Evolutionary conservation across 2,888 invertebrate species (phyloP).

Genomic region (Pherbina coryleti): DNA sequence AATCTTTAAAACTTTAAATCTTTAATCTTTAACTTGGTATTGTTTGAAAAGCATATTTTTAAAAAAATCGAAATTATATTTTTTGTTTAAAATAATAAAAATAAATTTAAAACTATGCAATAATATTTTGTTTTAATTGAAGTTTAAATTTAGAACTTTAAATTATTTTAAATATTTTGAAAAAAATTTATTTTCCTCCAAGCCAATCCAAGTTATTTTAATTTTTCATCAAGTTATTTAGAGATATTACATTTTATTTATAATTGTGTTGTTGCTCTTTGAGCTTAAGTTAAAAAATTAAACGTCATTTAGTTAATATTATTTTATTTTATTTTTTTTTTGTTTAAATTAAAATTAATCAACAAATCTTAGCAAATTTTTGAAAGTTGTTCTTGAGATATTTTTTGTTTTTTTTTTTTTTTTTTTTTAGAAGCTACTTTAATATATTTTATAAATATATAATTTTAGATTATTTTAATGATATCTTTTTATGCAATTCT

Average conservation of each 20-base stretch:
- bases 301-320: not conserved
- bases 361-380: constrained; percentile 26
- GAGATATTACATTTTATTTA: not conserved
- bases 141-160: too few species aligned
- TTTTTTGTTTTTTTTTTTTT: not conserved
- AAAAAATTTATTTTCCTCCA: not conserved
- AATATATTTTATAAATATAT: not conserved
- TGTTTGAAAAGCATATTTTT: too few species aligned
- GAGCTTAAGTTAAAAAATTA: constrained; percentile 10
- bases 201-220: not conserved
- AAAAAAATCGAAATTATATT: too few species aligned
- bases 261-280: constrained; percentile 27
- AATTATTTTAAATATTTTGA: not conserved
- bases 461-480: constrained; percentile 10
- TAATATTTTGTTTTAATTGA: too few species aligned
- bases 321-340: not conserved
- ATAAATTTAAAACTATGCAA: too few species aligned
- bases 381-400: not conserved
- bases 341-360: constrained; percentile 18
- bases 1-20: too few species aligned
- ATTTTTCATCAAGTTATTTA: not conserved
- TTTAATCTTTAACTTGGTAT: too few species aligned
- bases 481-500: constrained; percentile 9
- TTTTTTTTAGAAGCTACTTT: not conserved
- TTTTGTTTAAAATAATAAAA: too few species aligned